phyloP scores from a whole-genome alignment of 2,888 invertebrate genomes.

The Spialia ferax region DNA sequence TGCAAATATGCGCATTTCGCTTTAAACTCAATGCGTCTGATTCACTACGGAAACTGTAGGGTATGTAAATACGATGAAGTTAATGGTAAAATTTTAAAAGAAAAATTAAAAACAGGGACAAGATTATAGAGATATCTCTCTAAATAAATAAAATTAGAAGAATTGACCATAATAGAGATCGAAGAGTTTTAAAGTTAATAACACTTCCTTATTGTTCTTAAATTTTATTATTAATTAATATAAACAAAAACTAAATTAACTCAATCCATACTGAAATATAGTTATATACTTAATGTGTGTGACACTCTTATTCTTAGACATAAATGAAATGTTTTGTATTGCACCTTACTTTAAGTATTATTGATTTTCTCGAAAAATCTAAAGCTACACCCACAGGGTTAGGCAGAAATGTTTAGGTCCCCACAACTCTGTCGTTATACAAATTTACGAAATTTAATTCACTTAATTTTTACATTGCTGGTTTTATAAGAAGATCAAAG shows the following conservation, averaged over 20 bases:
- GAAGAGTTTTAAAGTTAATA: too few relatives aligned
- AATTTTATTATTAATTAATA: too few relatives aligned
- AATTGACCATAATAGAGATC: too few relatives aligned
- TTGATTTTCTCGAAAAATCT: constrained; percentile 22
- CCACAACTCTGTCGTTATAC: constrained; percentile 9
- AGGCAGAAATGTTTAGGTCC: background rate
- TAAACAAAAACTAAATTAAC: too few relatives aligned
- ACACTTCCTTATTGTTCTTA: too few relatives aligned
- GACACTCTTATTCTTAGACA: background rate
- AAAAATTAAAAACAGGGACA: too few relatives aligned
- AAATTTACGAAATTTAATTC: background rate
- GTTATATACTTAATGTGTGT: too few relatives aligned
- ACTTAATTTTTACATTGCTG: constrained; percentile 26
- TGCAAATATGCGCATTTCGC: constrained; percentile 23
- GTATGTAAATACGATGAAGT: constrained; percentile 19
- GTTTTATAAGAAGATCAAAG: background rate
- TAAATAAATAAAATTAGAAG: too few relatives aligned
- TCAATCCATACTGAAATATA: too few relatives aligned
- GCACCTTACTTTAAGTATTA: background rate
- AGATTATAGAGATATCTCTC: too few relatives aligned
- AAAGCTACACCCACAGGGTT: constrained; percentile 17
- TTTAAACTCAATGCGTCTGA: constrained; percentile 14
- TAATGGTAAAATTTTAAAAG: too few relatives aligned
- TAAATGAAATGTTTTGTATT: too few relatives aligned
- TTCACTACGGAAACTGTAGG: constrained; percentile 13